Evolutionary conservation across 2,888 invertebrate genomes (phyloP).

Genomic region (Protodeltote pygarga): DNA sequence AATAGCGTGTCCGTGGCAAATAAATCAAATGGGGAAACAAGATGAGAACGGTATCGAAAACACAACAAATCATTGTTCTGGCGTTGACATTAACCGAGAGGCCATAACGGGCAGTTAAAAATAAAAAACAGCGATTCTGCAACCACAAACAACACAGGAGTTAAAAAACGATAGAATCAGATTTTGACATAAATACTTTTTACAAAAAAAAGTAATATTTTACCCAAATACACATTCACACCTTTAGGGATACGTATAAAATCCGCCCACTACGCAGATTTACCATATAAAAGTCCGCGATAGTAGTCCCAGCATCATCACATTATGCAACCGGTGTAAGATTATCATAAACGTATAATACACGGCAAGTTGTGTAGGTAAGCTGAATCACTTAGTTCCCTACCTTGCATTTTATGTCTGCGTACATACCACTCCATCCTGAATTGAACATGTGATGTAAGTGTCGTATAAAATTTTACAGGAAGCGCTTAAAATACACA

Average conservation of each 20-base stretch:
- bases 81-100: slow-evolving; percentile 42
- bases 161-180: neutral
- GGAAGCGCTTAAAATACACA: too few relatives aligned
- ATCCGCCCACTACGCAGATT: slow-evolving; percentile 66
- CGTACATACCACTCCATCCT: slow-evolving; percentile 34
- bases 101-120: slow-evolving; percentile 13
- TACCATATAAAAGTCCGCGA: slow-evolving; percentile 70
- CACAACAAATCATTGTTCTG: slow-evolving; percentile 55
- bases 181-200: slow-evolving; percentile 8
- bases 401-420: slow-evolving; percentile 47
- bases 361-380: slow-evolving; percentile 52
- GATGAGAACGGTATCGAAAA: slow-evolving; percentile 54
- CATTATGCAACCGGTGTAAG: slow-evolving; percentile 78
- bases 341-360: slow-evolving; percentile 82
- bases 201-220: slow-evolving; percentile 29
- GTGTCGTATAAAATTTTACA: slow-evolving; percentile 6
- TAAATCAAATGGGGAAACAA: slow-evolving; percentile 56
- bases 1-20: slow-evolving; percentile 41
- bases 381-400: slow-evolving; percentile 49
- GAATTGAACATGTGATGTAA: slow-evolving; percentile 10
- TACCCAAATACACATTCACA: slow-evolving; percentile 39
- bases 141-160: neutral
- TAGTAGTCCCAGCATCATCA: slow-evolving; percentile 70
- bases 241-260: slow-evolving; percentile 60
- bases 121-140: slow-evolving; percentile 22